Conservation (phyloP, 2,797 vertebrate species). For the Limnodromus scolopaceus region DNA sequence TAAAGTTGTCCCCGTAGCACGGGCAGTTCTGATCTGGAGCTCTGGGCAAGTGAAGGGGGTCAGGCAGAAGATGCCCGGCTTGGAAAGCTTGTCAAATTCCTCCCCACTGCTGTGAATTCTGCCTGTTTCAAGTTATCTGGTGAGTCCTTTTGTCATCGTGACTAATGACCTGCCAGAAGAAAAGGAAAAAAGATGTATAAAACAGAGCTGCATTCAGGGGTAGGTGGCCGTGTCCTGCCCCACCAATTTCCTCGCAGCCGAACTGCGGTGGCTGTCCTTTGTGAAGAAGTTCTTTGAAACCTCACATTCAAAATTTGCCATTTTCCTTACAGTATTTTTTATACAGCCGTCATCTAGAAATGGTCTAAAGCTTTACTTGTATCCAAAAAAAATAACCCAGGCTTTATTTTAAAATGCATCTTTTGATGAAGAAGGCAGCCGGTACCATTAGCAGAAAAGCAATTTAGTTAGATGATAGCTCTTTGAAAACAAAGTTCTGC, state of each 20-base stretch:
- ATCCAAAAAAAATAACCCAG: neutral
- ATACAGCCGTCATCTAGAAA: conserved; percentile 48
- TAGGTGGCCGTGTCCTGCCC: conserved; percentile 71
- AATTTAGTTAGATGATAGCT: neutral
- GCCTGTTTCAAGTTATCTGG: conserved; percentile 75
- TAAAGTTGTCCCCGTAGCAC: fast-evolving
- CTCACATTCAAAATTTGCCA: conserved; percentile 52
- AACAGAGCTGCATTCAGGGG: conserved; percentile 38
- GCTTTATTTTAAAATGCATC: conserved; percentile 37
- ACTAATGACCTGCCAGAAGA: conserved; percentile 62
- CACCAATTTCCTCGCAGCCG: conserved; percentile 45
- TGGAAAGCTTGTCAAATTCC: conserved; percentile 66
- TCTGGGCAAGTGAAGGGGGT: neutral
- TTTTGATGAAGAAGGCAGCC: conserved; percentile 25
- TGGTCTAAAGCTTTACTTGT: conserved; percentile 15
- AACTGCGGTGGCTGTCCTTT: conserved; percentile 46
- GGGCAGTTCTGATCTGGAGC: neutral
- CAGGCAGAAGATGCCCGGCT: conserved; percentile 10
- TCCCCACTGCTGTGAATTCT: conserved; percentile 58
- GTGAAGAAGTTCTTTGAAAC: conserved; percentile 78
- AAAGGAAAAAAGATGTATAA: conserved; percentile 21
- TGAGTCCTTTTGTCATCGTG: conserved; percentile 66
- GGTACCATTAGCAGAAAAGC: conserved; percentile 18
- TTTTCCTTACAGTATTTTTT: conserved; percentile 57
- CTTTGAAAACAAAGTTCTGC: neutral